Conservation (phyloP, 64 coral and sea anemone species). For the Actinia tenebrosa region DNA sequence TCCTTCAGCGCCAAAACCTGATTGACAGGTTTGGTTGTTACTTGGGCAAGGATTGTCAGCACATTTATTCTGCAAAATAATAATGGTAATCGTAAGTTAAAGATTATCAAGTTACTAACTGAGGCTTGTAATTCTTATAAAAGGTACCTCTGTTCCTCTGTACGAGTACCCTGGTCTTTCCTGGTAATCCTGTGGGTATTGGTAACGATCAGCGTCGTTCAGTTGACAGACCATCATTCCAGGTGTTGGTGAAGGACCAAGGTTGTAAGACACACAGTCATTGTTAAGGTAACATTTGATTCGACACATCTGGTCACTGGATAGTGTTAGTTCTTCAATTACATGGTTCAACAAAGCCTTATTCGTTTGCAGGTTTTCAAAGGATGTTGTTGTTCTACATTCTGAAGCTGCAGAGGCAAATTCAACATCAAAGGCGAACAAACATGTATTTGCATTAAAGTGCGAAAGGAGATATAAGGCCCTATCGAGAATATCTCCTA, state of each 20-base stretch:
- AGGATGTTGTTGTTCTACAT: background rate
- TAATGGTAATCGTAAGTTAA: too few species aligned
- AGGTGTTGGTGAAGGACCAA: slow-evolving; percentile 18
- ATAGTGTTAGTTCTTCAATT: background rate
- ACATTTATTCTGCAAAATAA: too few species aligned
- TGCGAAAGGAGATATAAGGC: too few species aligned
- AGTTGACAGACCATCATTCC: slow-evolving; percentile 3
- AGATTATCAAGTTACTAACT: too few species aligned
- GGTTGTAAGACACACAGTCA: slow-evolving; percentile 21
- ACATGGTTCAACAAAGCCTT: background rate
- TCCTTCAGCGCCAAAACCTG: too few species aligned
- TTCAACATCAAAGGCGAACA: too few species aligned
- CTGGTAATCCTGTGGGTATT: slow-evolving; percentile 15
- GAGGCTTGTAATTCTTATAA: too few species aligned
- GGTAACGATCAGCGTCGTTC: slow-evolving; percentile 16
- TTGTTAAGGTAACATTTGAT: background rate
- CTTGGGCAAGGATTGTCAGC: too few species aligned
- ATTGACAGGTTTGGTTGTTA: too few species aligned
- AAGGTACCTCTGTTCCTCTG: background rate
- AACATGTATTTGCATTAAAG: too few species aligned
- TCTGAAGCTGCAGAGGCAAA: background rate
- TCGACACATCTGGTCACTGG: background rate
- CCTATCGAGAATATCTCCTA: too few species aligned
- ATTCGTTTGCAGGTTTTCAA: background rate
- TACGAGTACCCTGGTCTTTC: background rate